Evolutionary conservation across 30 jellyfish, hydroid and myxozoan species (phyloP), one percentile per base, ranked within the genome.

Genomic region (Rhopilema esculentum): DNA sequence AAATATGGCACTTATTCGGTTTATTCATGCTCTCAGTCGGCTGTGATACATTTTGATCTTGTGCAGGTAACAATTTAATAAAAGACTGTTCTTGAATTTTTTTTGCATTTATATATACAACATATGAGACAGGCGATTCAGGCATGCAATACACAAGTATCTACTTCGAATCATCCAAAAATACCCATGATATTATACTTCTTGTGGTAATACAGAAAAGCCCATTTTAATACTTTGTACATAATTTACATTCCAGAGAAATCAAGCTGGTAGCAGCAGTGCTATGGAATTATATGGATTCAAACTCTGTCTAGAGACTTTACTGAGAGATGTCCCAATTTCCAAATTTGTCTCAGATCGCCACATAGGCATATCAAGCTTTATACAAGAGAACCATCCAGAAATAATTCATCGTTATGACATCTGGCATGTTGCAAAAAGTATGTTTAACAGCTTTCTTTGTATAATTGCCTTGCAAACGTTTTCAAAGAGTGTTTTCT

Each of bases 1-100:
- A 84, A 49, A 48, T 84, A 70, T 84, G 93, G 88, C 20, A 88
- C 80, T 19, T 84, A 84, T 68, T 48, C 93, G 18, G 48, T 84
- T 19, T 84, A 29, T 40, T 84, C 88, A 16, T 69, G 80, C 22
- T 69, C 78, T 30, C 21, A n/a, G n/a, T n/a, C n/a, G n/a, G n/a
- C n/a, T n/a, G n/a, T n/a, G n/a, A n/a, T n/a, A n/a, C n/a, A n/a
- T n/a, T n/a, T n/a, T n/a, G n/a, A 72, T 17, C 75, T 84, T 27
- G 80, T 69, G 23, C 93, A 84, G 88, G 93, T 84, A 69, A 40
- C 57, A 40, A 40, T 40, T 40, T 63, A 63, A 25, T 63, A 21
- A n/a, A n/a, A 63, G 30, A 63, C 30, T 20, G 27, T 20, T 25
- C 30, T 63, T 21, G 30, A 63, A 63, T 25, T 4, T 20, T 63